Evolutionary conservation across 2,113 vertebrate species (phyloP).

Genomic region (Nanorana parkeri): DNA sequence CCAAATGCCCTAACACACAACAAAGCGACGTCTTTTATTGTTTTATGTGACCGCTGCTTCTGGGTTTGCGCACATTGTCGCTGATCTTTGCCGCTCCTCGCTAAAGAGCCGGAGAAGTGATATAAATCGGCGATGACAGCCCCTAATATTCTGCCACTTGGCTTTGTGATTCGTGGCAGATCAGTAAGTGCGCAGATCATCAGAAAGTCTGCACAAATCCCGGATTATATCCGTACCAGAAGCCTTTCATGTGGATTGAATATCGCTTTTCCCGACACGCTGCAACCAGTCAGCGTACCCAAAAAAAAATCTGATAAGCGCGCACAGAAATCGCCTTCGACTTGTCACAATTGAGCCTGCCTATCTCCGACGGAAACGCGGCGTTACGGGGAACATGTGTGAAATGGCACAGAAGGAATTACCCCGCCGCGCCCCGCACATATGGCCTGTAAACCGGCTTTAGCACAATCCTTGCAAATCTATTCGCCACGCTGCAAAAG

Average conservation of each 20-base stretch:
- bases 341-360: slow-evolving; percentile 65
- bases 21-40: too few relatives aligned
- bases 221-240: slow-evolving; percentile 62
- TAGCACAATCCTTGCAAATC: slow-evolving; percentile 76
- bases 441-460: slow-evolving; percentile 73
- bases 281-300: slow-evolving; percentile 68
- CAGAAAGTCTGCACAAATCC: slow-evolving; percentile 57
- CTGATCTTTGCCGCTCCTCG: not conserved
- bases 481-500: slow-evolving; percentile 74
- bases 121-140: slow-evolving; percentile 9
- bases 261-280: slow-evolving; percentile 72
- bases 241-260: slow-evolving; percentile 63
- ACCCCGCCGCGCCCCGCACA: slow-evolving; percentile 69
- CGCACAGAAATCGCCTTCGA: slow-evolving; percentile 54
- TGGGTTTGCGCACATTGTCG: not conserved
- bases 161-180: slow-evolving; percentile 26
- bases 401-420: slow-evolving; percentile 67
- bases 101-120: not conserved
- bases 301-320: slow-evolving; percentile 59
- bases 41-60: too few relatives aligned
- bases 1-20: too few relatives aligned
- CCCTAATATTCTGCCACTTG: slow-evolving; percentile 1
- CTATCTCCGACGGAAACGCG: slow-evolving; percentile 69
- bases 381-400: slow-evolving; percentile 70
- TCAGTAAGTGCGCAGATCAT: slow-evolving; percentile 56